Evolutionary conservation across 1,140 invertebrate species (phyloP), one percentile per base, ranked within the genome.

Genomic region (Trigoniulus corallinus): DNA sequence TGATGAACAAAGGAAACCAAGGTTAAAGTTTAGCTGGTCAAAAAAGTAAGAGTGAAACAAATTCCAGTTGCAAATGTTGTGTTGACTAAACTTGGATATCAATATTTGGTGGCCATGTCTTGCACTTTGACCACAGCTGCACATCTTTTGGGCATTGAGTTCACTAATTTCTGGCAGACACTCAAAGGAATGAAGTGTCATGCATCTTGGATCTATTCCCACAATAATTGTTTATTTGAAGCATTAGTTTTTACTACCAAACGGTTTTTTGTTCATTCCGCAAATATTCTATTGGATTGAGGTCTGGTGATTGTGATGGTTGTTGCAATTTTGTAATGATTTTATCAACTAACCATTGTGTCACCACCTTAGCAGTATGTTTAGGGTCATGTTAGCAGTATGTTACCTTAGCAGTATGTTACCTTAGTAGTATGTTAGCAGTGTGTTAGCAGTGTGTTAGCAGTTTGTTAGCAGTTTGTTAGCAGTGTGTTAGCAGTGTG

Each of bases 241-340:
- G 46, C 25, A 7, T 27, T 25, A 7, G 7, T 44, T 44, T 10
- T 49, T 4, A 3, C 48, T 10, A 10, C 13, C 27, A 49, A 21
- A 41, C n/a, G n/a, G 7, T 15, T 21, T 41, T 25, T 25, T 47
- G 21, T n/a, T 49, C 48, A 3, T 41, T 25, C 48, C 48, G 44
- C 48, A 49, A 21, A 49, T 41, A 15, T n/a, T 49, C 48, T 7
- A 49, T 49, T 18, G 48, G 48, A 41, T 49, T 49, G 3, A 49
- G 15, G 27, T 49, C 48, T 3, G 27, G 42, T n/a, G 27, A 44
- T 41, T 49, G 48, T 3, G 27, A 15, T 7, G 34, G 48, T 34
- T 34, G 44, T 4, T 41, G 13, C 27, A 49, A 20, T 49, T 49
- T 41, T n/a, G 13, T 21, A 25, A 49, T 41, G 4, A 10, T 41